Conservation (phyloP, 2,888 invertebrate genomes). For the Pandemis heparana region DNA sequence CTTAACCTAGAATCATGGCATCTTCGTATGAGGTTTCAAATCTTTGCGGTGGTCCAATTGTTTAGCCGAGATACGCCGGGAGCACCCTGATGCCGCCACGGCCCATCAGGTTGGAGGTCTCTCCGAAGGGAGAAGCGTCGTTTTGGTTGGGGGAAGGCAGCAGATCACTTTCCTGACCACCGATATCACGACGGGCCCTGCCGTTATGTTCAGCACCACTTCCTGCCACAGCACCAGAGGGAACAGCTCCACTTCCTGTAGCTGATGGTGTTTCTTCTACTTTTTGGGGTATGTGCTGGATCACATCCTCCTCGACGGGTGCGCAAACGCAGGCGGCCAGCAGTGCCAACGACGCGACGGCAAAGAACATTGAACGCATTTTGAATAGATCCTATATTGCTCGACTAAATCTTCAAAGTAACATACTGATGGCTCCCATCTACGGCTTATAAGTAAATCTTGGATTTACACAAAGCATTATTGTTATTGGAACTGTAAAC, state of each 20-base stretch:
- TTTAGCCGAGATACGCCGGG: constrained; percentile 77
- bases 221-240: constrained; percentile 77
- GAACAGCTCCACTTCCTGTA: constrained; percentile 75
- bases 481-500: constrained; percentile 68
- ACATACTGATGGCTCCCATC: constrained; percentile 34
- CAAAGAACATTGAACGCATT: constrained; percentile 78
- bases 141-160: constrained; percentile 68
- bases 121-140: constrained; percentile 72
- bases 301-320: constrained; percentile 70
- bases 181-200: constrained; percentile 67
- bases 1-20: constrained; percentile 18
- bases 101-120: constrained; percentile 65
- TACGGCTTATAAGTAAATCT: constrained; percentile 62
- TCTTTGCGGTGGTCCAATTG: background rate
- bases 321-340: constrained; percentile 74
- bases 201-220: constrained; percentile 64
- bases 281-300: constrained; percentile 77
- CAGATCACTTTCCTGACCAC: constrained; percentile 73
- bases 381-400: constrained; percentile 77
- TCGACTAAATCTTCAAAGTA: constrained; percentile 50
- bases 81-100: constrained; percentile 74
- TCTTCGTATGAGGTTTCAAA: constrained; percentile 8
- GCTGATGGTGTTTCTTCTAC: constrained; percentile 76
- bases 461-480: constrained; percentile 72
- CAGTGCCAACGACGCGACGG: constrained; percentile 78